Evolutionary conservation across 2,888 invertebrate species (phyloP).

Genomic region (Lacanobia oleracea): DNA sequence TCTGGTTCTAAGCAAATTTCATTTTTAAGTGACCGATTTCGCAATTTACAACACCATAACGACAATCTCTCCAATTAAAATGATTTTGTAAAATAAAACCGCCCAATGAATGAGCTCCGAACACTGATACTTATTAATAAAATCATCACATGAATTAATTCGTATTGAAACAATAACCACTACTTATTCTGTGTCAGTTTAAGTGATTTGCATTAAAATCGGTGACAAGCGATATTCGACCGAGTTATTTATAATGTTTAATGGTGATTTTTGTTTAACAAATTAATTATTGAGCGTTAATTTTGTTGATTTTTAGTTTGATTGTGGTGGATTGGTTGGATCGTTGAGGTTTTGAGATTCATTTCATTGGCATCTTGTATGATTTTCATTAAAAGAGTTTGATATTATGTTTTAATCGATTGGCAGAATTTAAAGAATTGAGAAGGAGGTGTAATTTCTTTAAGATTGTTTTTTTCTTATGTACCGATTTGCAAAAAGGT

Average conservation of each 20-base stretch:
- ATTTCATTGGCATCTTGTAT: no score
- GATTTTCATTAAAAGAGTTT: no score
- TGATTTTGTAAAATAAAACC: constrained; percentile 32
- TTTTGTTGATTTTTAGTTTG: constrained; percentile 20
- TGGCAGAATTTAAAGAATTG: no score
- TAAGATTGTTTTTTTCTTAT: no score
- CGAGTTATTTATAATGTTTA: constrained; percentile 35
- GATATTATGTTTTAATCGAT: no score
- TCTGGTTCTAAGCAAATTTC: constrained; percentile 1
- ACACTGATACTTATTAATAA: constrained; percentile 38
- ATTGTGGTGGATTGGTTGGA: not conserved
- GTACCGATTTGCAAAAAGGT: no score
- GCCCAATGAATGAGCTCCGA: constrained; percentile 16
- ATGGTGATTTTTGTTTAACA: constrained; percentile 22
- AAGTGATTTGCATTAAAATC: constrained; percentile 59
- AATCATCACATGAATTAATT: constrained; percentile 47
- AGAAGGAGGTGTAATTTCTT: no score
- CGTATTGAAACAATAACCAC: constrained; percentile 47
- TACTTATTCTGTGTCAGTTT: constrained; percentile 44
- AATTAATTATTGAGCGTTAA: constrained; percentile 8
- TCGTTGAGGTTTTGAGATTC: constrained; percentile 1
- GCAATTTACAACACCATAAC: constrained; percentile 21
- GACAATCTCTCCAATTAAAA: constrained; percentile 28
- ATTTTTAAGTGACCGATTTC: constrained; percentile 14
- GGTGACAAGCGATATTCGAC: constrained; percentile 35